phyloP scores from a whole-genome alignment of 1,140 invertebrate genomes.

The Drosophila kanapiae region DNA sequence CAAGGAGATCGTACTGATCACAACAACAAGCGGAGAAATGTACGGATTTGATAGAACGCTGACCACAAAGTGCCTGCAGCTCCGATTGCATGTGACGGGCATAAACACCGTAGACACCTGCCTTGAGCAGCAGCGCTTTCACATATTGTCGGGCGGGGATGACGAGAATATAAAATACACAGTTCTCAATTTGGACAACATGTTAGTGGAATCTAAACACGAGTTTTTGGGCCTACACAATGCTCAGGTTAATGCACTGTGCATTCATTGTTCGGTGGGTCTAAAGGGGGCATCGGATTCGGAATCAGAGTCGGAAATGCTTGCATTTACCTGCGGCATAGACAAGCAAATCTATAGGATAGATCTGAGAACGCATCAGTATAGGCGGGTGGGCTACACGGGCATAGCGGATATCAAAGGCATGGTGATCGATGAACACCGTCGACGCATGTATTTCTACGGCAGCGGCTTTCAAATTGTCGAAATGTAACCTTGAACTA shows the following conservation, averaged over 20 bases:
- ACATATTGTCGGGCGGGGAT: slow-evolving; percentile 76
- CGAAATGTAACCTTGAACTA: background rate
- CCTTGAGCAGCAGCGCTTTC: slow-evolving; percentile 25
- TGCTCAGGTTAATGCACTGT: slow-evolving; percentile 61
- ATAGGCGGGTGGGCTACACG: slow-evolving; percentile 39
- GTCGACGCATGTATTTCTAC: slow-evolving; percentile 43
- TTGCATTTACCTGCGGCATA: slow-evolving; percentile 55
- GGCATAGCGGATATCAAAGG: slow-evolving; percentile 68
- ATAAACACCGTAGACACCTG: slow-evolving; percentile 68
- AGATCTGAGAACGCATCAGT: slow-evolving; percentile 28
- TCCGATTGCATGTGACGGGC: slow-evolving; percentile 65
- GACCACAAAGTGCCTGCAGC: slow-evolving; percentile 25
- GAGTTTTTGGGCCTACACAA: slow-evolving; percentile 46
- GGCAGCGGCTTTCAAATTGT: slow-evolving; percentile 57
- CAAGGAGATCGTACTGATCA: slow-evolving; percentile 41
- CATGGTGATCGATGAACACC: slow-evolving; percentile 36
- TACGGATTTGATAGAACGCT: slow-evolving; percentile 52
- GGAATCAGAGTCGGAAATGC: background rate
- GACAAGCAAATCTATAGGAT: slow-evolving; percentile 64
- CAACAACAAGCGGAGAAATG: slow-evolving; percentile 72
- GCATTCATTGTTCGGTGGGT: slow-evolving; percentile 3
- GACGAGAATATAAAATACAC: slow-evolving; percentile 71
- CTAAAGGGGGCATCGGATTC: background rate
- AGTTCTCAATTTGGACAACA: slow-evolving; percentile 20
- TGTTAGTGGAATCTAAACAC: background rate